phyloP scores from a whole-genome alignment of 1,140 invertebrate species.

The Conopomorpha cramerella region DNA sequence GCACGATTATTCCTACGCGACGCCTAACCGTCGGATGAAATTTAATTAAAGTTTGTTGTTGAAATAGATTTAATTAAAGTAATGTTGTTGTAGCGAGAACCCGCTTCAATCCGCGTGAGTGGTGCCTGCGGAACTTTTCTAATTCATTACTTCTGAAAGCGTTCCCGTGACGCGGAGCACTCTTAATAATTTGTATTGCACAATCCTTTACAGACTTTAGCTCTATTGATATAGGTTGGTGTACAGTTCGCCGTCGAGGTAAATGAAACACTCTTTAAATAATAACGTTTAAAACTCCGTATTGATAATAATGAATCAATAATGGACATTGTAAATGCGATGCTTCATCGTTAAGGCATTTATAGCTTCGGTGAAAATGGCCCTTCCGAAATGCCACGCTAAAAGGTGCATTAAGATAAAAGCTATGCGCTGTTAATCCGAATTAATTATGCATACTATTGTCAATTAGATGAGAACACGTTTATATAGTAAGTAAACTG shows the following conservation, averaged over 20 bases:
- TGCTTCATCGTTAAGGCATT: too few species aligned
- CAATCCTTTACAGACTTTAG: too few species aligned
- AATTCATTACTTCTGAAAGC: constrained; percentile 61
- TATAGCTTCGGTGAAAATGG: too few species aligned
- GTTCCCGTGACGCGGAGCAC: constrained; percentile 54
- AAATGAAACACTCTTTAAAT: too few species aligned
- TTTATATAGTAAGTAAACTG: too few species aligned
- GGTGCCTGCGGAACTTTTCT: constrained; percentile 60
- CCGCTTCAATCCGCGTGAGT: constrained; percentile 55
- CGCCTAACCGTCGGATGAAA: constrained; percentile 60
- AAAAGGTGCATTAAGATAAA: constrained; percentile 53
- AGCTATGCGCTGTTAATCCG: constrained; percentile 45
- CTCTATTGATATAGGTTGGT: too few species aligned
- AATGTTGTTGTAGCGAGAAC: constrained; percentile 52
- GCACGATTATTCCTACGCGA: constrained; percentile 59
- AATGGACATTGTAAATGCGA: too few species aligned
- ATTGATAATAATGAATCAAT: constrained; percentile 14
- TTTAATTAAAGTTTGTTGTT: constrained; percentile 62
- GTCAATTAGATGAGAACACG: constrained; percentile 48
- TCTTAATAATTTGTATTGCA: constrained; percentile 60
- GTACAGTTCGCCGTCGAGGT: too few species aligned
- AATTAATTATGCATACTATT: constrained; percentile 54
- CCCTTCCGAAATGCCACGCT: too few species aligned
- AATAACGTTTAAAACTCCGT: too few species aligned
- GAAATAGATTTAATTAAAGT: constrained; percentile 62